Conservation (phyloP, 2,113 vertebrate species). For the Narcine bancroftii region DNA sequence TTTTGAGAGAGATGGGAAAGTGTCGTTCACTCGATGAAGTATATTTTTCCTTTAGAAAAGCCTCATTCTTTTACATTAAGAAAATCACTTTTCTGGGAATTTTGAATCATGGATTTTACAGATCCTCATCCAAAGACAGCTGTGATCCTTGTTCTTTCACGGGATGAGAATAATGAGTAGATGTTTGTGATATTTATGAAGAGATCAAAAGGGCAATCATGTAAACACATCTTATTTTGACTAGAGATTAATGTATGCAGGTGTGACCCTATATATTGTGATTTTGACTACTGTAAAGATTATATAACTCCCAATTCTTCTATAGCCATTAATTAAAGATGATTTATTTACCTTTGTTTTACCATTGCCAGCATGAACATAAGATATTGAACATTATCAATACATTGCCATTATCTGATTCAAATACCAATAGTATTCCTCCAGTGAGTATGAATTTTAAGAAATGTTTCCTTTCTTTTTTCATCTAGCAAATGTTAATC, state of each 20-base stretch:
- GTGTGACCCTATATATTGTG: neutral
- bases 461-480: slow-evolving; percentile 20
- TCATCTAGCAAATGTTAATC: slow-evolving; percentile 18
- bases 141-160: slow-evolving; percentile 1
- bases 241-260: neutral
- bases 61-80: neutral
- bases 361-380: too few relatives aligned
- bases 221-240: neutral
- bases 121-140: neutral
- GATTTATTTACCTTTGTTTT: neutral
- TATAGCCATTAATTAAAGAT: neutral
- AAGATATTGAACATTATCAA: neutral
- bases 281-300: neutral
- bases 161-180: neutral
- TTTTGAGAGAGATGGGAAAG: neutral
- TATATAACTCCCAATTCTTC: neutral
- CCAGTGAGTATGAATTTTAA: slow-evolving; percentile 39
- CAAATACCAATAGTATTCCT: neutral
- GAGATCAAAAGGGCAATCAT: neutral
- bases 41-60: neutral
- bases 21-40: neutral
- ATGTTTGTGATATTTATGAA: neutral
- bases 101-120: neutral
- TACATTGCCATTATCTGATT: neutral
- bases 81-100: neutral